Base-by-base conservation (phyloP, 64 coral and sea anemone genomes). In the Pachyseris speciosa region DNA sequence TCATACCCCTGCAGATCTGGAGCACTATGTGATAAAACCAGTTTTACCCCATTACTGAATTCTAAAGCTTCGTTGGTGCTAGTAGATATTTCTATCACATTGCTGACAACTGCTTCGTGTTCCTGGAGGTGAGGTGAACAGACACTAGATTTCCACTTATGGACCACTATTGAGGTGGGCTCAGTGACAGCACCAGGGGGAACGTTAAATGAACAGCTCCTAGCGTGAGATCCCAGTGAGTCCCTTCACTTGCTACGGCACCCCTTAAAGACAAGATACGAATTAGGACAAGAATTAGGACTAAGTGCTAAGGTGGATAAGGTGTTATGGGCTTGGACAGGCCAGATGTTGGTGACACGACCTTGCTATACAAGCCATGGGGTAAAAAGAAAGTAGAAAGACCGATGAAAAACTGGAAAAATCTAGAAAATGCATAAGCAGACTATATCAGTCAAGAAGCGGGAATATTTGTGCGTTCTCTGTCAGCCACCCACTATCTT, bases 1-100 rank as follows among this genome's bases (percentile, higher is more conserved):
- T 68, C 65, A 27, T 68, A 68, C 12, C 65, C 65, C 31, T 68
- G 7, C 4, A 32, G 27, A 11, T 68, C 65, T 33, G 28, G 7
- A 68, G 65, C 65, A 68, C 65, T 33, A 27, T 68, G 65, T 6
- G 65, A 68, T 29, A 68, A 29, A 68, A 36, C 65, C 65, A 68
- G 33, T 36, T 68, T 68, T 27, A 68, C 65, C 31, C 31, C 33
- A 8, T 10, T 17, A 29, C 31, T 68, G 28, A 68, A 68, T 36
- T 68, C 28, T 7, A 33, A 68, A 34, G 28, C 12, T 34, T 29
- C 33, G 28, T 12, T 11, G 7, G 60, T 68, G 33, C 10, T 34
- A 5, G 65, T 2, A 11, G 65, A 30, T 68, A 68, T 30, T 34
- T 68, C 65, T 1, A 68, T 68, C 65, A 68, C 65, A 68, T 36